Percentiles rank a stretch among this genome's conserved stretches.
These are phyloP conservation scores for Dreissena rostriformis DNA, from an alignment of 1,140 invertebrate genomes.

Conservation along the genomic window DNA sequence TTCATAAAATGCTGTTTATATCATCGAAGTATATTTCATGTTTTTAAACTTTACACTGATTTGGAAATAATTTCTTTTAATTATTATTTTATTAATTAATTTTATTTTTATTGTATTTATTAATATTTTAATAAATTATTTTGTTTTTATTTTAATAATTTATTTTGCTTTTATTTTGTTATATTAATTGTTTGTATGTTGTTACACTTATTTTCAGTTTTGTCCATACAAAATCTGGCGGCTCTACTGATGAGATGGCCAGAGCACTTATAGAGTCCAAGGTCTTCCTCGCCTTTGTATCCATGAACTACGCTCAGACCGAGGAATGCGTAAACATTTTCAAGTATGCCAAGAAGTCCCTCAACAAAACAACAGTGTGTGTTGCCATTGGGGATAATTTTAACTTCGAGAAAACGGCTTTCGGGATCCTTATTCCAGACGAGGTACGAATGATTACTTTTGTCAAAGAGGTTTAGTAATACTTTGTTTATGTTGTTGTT, in stretches of 20 bases:
- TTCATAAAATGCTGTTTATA: no score
- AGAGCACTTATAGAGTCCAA: slow-evolving; percentile 71
- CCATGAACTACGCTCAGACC: slow-evolving; percentile 73
- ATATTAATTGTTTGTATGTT: no score
- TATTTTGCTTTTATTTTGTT: no score
- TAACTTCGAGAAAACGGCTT: slow-evolving; percentile 70
- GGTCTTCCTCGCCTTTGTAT: slow-evolving; percentile 76
- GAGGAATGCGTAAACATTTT: slow-evolving; percentile 74
- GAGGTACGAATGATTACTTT: slow-evolving; percentile 59
- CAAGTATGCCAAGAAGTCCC: slow-evolving; percentile 74
- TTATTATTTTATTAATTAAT: no score
- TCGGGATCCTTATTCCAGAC: slow-evolving; percentile 75
- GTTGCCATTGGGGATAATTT: slow-evolving; percentile 73
- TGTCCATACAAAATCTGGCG: slow-evolving; percentile 50
- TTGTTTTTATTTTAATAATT: no score
- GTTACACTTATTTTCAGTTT: slow-evolving; percentile 62
- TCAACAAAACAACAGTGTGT: slow-evolving; percentile 74
- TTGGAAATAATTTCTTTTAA: no score
- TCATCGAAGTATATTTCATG: no score
- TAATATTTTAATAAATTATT: no score
- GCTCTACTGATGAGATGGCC: slow-evolving; percentile 69
- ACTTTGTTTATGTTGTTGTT: no score
- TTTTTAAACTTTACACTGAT: no score
- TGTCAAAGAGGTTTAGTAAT: no score
- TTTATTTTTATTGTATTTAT: no score